phyloP scores from a whole-genome alignment of 2,113 vertebrate genomes.

The Brienomyrus longianalis region DNA sequence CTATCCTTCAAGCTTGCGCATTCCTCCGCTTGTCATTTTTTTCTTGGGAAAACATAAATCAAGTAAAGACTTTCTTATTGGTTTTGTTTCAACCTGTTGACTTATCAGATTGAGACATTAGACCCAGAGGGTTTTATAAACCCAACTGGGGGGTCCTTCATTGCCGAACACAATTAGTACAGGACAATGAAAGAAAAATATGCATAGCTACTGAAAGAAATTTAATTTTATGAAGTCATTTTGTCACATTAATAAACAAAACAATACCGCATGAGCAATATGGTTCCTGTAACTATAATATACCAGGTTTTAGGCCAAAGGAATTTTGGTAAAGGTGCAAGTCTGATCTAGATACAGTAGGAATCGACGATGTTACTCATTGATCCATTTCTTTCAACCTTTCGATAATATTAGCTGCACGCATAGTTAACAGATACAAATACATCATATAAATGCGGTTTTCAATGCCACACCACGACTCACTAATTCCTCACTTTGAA shows the following conservation, averaged over 20 bases:
- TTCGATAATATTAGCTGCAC: neutral
- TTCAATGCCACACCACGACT: neutral
- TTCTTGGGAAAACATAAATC: neutral
- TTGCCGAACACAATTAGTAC: neutral
- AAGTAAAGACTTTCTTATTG: neutral
- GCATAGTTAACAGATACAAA: neutral
- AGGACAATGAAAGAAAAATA: neutral
- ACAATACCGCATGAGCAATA: neutral
- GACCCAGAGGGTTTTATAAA: neutral
- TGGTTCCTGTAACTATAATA: neutral
- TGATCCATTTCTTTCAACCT: neutral
- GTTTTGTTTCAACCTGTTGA: neutral
- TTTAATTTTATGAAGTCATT: neutral
- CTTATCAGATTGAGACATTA: neutral
- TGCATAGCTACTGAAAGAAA: neutral
- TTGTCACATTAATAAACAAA: neutral
- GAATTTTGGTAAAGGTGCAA: neutral
- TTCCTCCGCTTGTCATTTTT: neutral
- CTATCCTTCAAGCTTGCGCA: neutral
- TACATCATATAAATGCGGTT: neutral
- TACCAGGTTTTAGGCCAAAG: neutral
- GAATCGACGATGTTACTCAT: neutral
- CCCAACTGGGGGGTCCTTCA: neutral
- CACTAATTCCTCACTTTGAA: neutral
- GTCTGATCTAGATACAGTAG: neutral